Base-by-base conservation (phyloP, 2,888 invertebrate genomes). In the Clusia tigrina region DNA sequence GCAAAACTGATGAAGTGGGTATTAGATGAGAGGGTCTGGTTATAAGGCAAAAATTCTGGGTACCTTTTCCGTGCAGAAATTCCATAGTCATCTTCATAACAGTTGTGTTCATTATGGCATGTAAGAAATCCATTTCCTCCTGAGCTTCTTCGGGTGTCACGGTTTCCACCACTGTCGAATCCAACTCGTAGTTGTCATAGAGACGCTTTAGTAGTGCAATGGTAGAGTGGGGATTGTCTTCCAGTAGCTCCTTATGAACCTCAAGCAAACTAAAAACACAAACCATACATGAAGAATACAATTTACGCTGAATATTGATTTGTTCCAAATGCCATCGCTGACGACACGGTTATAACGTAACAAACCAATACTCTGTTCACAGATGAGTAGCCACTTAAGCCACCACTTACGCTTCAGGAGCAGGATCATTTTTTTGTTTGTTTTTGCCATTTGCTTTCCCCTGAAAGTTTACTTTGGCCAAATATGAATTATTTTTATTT, bases 401-500 rank as follows among this genome's bases (percentile, higher is more conserved):
- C n/a, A n/a, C n/a, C n/a, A 76, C 78, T 77, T 66, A 79, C 80
- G 74, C 75, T 22, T 68, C 64, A 1, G 72, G 59, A 5, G 81
- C 81, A 22, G 67, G 68, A 67, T 80, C 81, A 65, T 80, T 78
- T 15, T 69, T n/a, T n/a, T n/a, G n/a, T n/a, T n/a, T n/a, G n/a
- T n/a, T n/a, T n/a, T n/a, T n/a, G n/a, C n/a, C n/a, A n/a, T n/a
- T 76, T 12, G 80, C 81, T 57, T 70, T 76, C 26, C 78, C 77
- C 67, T 80, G 80, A 52, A 79, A 67, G 70, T 79, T 78, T 9
- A 79, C 71, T 32, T 74, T 74, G 51, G 68, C 71, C 10, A 79
- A 68, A 54, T 69, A 72, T 1, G 72, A 73, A 69, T 71, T 79
- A 20, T 72, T 58, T 20, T 67, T 48, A 1, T 71, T 2, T 64